These are phyloP conservation scores for Euglossa dilemma DNA, from an alignment of 1,140 invertebrate species.

Conservation along the genomic window DNA sequence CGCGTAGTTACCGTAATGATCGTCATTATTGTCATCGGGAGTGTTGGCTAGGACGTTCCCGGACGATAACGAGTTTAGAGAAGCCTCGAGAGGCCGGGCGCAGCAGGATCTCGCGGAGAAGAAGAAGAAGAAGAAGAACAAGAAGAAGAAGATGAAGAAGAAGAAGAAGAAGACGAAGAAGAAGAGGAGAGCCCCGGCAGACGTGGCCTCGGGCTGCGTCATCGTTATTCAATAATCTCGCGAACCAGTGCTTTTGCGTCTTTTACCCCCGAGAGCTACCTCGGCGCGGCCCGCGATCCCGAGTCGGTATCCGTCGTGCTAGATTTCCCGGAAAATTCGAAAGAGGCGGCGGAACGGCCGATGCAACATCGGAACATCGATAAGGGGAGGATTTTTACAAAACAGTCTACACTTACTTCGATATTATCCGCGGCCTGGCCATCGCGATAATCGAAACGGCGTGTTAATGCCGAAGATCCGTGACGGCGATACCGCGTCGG, in stretches of 20 bases:
- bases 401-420: neutral
- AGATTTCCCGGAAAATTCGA: neutral
- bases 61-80: conserved; percentile 20
- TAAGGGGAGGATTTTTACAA: neutral
- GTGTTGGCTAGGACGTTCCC: conserved; percentile 50
- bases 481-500: neutral
- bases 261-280: neutral
- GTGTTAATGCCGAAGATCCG: conserved; percentile 14
- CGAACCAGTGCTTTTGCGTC: conserved; percentile 18
- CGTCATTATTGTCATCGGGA: conserved; percentile 62
- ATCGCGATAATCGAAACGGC: neutral
- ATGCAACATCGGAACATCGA: neutral
- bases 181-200: conserved; percentile 8
- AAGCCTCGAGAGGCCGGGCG: neutral
- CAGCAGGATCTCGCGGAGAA: neutral
- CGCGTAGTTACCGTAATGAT: conserved; percentile 58
- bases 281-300: no score
- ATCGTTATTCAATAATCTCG: conserved; percentile 75
- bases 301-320: neutral
- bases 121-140: no score
- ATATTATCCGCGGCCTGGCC: neutral
- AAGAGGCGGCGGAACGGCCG: neutral
- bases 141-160: no score
- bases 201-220: conserved; percentile 59
- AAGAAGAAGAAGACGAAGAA: no score